These are phyloP conservation scores for Vidua macroura DNA, from an alignment of 2,113 vertebrate genomes.

Conservation along the genomic window DNA sequence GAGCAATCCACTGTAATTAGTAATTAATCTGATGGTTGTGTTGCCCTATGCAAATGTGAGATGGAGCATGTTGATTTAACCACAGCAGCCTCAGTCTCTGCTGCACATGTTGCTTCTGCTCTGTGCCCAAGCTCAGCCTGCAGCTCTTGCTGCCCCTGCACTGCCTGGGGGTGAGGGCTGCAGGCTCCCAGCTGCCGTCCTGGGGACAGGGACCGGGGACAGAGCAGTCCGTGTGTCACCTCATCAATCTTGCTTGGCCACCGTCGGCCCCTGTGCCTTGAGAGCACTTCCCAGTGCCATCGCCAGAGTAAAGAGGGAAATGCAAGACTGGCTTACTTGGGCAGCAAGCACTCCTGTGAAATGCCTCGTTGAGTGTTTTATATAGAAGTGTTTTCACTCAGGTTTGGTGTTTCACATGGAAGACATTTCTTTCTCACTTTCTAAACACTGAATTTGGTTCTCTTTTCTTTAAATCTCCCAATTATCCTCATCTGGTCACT, in stretches of 20 bases:
- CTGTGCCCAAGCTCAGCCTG: neutral
- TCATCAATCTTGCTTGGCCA: accelerated
- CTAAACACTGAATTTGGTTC: neutral
- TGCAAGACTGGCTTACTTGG: neutral
- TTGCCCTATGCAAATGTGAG: slow-evolving; percentile 50
- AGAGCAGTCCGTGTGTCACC: accelerated
- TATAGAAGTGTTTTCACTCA: neutral
- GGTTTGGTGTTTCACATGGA: neutral
- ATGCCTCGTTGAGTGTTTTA: accelerated
- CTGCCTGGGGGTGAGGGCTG: neutral
- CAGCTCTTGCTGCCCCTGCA: neutral
- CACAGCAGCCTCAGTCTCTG: neutral
- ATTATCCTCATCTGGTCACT: neutral
- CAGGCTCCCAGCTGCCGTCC: neutral
- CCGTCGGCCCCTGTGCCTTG: neutral
- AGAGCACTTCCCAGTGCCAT: neutral
- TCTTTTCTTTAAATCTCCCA: neutral
- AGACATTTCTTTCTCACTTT: slow-evolving; percentile 5
- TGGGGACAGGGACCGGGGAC: neutral
- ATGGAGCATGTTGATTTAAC: slow-evolving; percentile 48
- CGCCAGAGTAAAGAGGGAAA: neutral
- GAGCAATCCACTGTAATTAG: slow-evolving; percentile 49
- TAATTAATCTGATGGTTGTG: slow-evolving; percentile 54
- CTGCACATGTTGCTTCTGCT: neutral
- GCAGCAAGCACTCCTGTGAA: neutral